A percentile compares a stretch with the other conserved stretches of the same genome.
Conservation (phyloP, 2,797 vertebrate genomes). For the Threskiornis aethiopicus region DNA sequence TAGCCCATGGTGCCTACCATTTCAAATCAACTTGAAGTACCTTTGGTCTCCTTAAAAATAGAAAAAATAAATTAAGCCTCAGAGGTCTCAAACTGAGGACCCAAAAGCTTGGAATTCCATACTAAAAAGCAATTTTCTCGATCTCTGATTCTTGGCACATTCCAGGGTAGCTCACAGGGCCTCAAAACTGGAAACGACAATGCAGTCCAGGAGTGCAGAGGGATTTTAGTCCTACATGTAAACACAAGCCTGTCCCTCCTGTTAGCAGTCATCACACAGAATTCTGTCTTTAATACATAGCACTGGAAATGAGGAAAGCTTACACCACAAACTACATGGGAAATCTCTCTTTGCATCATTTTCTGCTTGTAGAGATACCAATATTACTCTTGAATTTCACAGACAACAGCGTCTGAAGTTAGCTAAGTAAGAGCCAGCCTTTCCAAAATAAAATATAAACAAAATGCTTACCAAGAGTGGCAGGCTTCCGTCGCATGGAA, state of each 20-base stretch:
- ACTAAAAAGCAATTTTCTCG: not conserved
- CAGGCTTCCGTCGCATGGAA: slow-evolving; percentile 84
- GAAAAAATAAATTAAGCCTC: not conserved
- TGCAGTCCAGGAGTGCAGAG: not conserved
- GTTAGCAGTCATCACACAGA: not conserved
- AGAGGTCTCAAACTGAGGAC: not conserved
- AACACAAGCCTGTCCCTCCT: not conserved
- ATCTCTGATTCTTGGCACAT: not conserved
- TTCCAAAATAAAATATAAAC: not conserved
- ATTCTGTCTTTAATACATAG: not conserved
- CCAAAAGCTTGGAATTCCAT: not conserved
- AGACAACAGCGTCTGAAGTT: not conserved
- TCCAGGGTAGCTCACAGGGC: not conserved
- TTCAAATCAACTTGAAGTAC: not conserved
- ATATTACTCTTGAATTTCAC: not conserved
- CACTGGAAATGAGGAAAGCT: not conserved
- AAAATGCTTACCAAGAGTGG: slow-evolving; percentile 77
- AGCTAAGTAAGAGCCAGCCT: not conserved
- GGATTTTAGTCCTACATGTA: not conserved
- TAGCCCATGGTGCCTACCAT: not conserved
- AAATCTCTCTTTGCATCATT: not conserved
- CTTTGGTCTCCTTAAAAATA: not conserved
- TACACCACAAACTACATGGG: not conserved
- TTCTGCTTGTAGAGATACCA: not conserved
- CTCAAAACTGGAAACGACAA: not conserved